These are phyloP conservation scores for Drosophila sucinea DNA, from an alignment of 1,140 invertebrate genomes.

Conservation along the genomic window DNA sequence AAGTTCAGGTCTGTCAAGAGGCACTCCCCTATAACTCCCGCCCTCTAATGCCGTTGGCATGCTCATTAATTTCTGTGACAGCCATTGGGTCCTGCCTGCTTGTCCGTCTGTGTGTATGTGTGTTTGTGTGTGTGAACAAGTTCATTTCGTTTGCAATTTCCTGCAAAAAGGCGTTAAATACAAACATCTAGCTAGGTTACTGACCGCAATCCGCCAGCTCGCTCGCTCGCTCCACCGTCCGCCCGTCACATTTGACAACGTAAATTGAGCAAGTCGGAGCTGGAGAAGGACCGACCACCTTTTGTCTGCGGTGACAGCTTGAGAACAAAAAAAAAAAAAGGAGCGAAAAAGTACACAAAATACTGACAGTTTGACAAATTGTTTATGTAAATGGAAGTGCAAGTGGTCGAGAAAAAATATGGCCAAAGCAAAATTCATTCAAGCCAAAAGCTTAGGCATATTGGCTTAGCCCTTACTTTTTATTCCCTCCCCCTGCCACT, in stretches of 20 bases:
- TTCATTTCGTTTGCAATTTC: slow-evolving; percentile 72
- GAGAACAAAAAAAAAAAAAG: slow-evolving; percentile 22
- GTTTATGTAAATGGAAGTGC: slow-evolving; percentile 73
- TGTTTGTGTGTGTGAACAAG: slow-evolving; percentile 60
- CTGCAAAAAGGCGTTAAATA: slow-evolving; percentile 42
- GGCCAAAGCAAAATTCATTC: slow-evolving; percentile 33
- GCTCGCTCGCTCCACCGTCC: too few relatives aligned
- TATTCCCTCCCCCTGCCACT: background rate
- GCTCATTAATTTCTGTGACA: slow-evolving; percentile 71
- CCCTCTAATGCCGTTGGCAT: slow-evolving; percentile 18
- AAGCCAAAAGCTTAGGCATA: slow-evolving; percentile 46
- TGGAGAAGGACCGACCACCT: slow-evolving; percentile 25
- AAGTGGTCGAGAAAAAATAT: slow-evolving; percentile 46
- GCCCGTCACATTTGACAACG: slow-evolving; percentile 62
- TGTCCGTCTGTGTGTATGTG: slow-evolving; percentile 28
- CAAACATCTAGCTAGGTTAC: slow-evolving; percentile 28
- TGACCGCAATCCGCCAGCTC: slow-evolving; percentile 47
- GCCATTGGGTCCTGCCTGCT: slow-evolving; percentile 1
- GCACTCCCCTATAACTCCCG: slow-evolving; percentile 4
- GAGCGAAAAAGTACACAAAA: slow-evolving; percentile 67
- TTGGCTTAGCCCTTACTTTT: slow-evolving; percentile 34
- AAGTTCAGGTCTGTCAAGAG: slow-evolving; percentile 19
- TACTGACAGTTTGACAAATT: slow-evolving; percentile 76
- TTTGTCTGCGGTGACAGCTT: slow-evolving; percentile 65
- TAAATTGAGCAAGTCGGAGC: slow-evolving; percentile 50